Evolutionary conservation across 2,888 invertebrate genomes (phyloP).

Genomic region (Tupiocoris notatus): DNA sequence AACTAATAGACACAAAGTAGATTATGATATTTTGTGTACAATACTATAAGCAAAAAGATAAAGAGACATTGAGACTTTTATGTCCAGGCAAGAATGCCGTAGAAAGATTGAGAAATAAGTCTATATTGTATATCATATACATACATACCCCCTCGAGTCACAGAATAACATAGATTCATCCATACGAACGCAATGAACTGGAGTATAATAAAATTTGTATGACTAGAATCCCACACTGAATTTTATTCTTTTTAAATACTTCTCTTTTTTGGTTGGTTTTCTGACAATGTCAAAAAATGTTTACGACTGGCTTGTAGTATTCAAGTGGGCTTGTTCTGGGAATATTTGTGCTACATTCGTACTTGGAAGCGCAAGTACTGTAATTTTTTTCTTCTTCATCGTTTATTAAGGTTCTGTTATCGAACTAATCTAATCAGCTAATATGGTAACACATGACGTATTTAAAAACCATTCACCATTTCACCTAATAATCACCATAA

Average conservation of each 20-base stretch:
- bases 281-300: slow-evolving; percentile 12
- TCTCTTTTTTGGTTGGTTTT: slow-evolving; percentile 21
- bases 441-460: slow-evolving; percentile 47
- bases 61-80: slow-evolving; percentile 42
- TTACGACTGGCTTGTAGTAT: slow-evolving; percentile 38
- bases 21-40: slow-evolving; percentile 45
- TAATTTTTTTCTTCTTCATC: slow-evolving; percentile 15
- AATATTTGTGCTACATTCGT: slow-evolving; percentile 45
- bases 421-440: slow-evolving; percentile 46
- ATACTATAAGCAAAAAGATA: slow-evolving; percentile 47
- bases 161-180: slow-evolving; percentile 32
- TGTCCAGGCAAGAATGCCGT: slow-evolving; percentile 45
- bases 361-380: slow-evolving; percentile 50
- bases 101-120: slow-evolving; percentile 45
- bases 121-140: slow-evolving; percentile 30
- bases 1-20: slow-evolving; percentile 48
- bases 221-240: slow-evolving; percentile 31
- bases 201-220: slow-evolving; percentile 8
- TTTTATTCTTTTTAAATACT: slow-evolving; percentile 36
- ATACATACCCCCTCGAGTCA: slow-evolving; percentile 34
- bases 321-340: slow-evolving; percentile 25
- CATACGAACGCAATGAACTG: slow-evolving; percentile 19
- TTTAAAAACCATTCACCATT: slow-evolving; percentile 46
- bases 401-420: slow-evolving; percentile 28
- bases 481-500: slow-evolving; percentile 45